Evolutionary conservation across 2,888 invertebrate species (phyloP).

Genomic region (Xanthia icteritia): DNA sequence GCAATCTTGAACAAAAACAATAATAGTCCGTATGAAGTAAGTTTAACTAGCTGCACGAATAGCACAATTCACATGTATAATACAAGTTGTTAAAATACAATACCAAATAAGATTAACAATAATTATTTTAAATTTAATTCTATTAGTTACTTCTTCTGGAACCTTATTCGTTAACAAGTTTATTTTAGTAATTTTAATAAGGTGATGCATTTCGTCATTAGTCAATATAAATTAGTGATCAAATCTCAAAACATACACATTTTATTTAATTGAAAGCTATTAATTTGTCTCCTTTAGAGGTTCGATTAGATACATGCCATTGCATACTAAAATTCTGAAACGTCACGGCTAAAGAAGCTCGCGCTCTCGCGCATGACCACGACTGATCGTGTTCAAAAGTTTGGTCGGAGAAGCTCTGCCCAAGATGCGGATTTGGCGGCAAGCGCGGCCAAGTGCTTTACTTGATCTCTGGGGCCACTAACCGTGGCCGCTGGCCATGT

Average conservation of each 20-base stretch:
- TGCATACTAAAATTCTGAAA: neutral
- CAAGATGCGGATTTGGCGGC: neutral
- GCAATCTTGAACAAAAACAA: constrained; percentile 12
- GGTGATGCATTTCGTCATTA: constrained; percentile 18
- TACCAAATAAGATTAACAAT: neutral
- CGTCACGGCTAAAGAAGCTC: neutral
- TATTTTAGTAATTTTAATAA: constrained; percentile 22
- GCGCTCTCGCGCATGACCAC: neutral
- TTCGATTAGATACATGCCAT: neutral
- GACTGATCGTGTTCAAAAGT: neutral
- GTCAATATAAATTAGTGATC: constrained; percentile 25
- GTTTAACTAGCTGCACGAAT: constrained; percentile 28
- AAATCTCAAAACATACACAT: constrained; percentile 42
- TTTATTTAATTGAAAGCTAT: constrained; percentile 31
- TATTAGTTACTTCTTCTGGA: neutral
- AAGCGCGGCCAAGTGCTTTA: neutral
- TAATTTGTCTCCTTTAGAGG: constrained; percentile 4
- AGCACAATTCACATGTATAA: constrained; percentile 15
- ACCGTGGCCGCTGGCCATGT: neutral
- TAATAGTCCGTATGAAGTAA: constrained; percentile 4
- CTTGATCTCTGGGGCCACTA: neutral
- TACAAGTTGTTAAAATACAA: constrained; percentile 1
- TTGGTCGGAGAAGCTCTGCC: neutral
- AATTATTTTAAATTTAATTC: neutral
- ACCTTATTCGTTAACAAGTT: neutral